Evolutionary conservation across 2,113 vertebrate species (phyloP).

Genomic region (Dromas ardeola): DNA sequence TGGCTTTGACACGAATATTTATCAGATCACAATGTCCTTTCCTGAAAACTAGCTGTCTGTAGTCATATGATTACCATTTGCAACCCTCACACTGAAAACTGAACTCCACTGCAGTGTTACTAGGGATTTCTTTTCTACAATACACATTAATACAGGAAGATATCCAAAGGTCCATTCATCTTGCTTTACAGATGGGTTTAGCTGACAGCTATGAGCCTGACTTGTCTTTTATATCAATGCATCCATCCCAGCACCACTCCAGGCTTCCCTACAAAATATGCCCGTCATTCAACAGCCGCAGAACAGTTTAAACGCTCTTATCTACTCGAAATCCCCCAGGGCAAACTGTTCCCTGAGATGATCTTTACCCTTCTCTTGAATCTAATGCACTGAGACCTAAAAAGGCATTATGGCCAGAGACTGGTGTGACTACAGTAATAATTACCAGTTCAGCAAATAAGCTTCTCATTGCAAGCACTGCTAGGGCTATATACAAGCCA

Average conservation of each 20-base stretch:
- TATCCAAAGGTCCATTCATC: background rate
- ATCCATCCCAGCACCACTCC: background rate
- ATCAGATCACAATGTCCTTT: background rate
- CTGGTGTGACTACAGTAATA: constrained; percentile 6
- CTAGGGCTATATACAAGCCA: background rate
- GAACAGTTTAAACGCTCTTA: constrained; percentile 27
- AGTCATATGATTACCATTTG: background rate
- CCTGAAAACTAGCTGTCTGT: background rate
- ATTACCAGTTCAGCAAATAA: constrained; percentile 52
- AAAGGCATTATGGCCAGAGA: background rate
- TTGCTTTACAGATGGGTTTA: background rate
- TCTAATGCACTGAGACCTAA: background rate
- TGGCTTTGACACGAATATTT: background rate
- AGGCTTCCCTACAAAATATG: background rate
- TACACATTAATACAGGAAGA: background rate
- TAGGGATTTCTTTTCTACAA: background rate
- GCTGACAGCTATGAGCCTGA: background rate
- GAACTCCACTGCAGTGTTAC: background rate
- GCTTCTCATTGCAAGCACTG: background rate
- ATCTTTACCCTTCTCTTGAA: constrained; percentile 51
- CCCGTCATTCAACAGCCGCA: background rate
- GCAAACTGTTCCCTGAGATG: constrained; percentile 26
- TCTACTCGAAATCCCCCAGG: constrained; percentile 11
- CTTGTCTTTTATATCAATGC: background rate
- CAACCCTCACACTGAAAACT: background rate